Evolutionary conservation across 1,140 invertebrate species (phyloP), one percentile per base, ranked within the genome.

Genomic region (Drosophila rufa): DNA sequence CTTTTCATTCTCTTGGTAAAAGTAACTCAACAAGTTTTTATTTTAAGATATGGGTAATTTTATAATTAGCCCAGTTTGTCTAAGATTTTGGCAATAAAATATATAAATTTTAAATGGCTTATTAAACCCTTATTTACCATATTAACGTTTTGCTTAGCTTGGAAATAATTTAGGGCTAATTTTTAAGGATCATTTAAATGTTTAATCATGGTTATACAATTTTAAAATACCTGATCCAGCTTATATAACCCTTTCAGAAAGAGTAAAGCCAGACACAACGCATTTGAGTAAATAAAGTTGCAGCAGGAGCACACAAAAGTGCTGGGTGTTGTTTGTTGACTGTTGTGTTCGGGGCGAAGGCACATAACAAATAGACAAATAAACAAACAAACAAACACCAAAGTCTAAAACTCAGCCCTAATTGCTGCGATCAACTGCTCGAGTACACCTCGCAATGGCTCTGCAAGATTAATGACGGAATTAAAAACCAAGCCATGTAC

Each of bases 11-110:
- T 48, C 48, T 56, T 40, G 33, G 25, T n/a, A 14, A 22, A 73
- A 73, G 69, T 59, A 71, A 48, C 48, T 69, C 74, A 77, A 77
- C 74, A 77, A 68, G 64, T 68, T 77, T 77, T 22, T 42, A 17
- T 48, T 17, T 48, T 42, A 11, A 45, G 47, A 75, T 75, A 74
- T 42, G 58, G 48, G 8, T 46, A 75, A 42, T 75, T 64, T 56
- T 42, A 55, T 75, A 62, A 64, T 75, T 64, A 64, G 48, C 70
- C 27, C 33, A 42, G 12, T 46, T 47, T 48, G 57, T 38, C 22
- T 42, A 42, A 38, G 12, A 40, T 48, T 57, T 48, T 46, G 22
- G 15, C 27, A 17, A 5, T 1, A 17, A 25, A 30, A 15, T 15
- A 11, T 30, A 8, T 5, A 11, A 25, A 14, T 17, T 25, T 42